Percentiles rank a stretch among this genome's conserved stretches.
Conservation (phyloP, 2,797 vertebrate genomes). For the Lepus oiostolus region DNA sequence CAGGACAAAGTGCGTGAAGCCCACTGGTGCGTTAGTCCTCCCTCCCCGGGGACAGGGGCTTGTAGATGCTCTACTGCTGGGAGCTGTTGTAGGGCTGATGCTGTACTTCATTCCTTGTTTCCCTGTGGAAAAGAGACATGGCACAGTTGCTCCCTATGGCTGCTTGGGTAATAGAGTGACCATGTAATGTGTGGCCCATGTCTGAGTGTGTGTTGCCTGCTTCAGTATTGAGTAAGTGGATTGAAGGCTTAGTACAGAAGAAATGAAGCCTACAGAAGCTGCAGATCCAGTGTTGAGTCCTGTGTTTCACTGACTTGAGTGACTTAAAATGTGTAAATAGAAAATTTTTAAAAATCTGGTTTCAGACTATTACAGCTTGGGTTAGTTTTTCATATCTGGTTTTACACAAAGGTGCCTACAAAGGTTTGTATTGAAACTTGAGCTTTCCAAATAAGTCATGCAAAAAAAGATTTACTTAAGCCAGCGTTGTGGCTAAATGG, state of each 20-base stretch:
- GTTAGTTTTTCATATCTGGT: conserved; percentile 2
- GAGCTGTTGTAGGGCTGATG: neutral
- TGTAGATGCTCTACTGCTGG: neutral
- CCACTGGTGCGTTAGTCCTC: neutral
- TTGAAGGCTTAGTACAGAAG: neutral
- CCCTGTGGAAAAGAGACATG: neutral
- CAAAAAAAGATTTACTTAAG: neutral
- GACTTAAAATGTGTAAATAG: conserved; percentile 3
- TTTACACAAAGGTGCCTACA: conserved; percentile 37
- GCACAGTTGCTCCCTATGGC: neutral
- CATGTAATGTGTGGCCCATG: neutral
- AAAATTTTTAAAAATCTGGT: neutral
- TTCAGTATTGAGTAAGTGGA: neutral
- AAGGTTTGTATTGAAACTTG: neutral
- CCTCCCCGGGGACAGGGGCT: neutral
- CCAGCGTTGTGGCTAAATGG: too few relatives aligned
- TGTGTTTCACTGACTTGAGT: conserved; percentile 2
- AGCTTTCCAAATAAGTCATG: conserved; percentile 4
- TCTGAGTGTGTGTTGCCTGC: neutral
- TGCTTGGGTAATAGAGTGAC: neutral
- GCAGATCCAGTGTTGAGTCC: neutral
- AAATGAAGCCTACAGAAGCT: neutral
- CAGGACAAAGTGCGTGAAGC: neutral
- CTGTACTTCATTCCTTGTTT: neutral
- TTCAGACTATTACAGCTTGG: neutral